Evolutionary conservation across 2,113 vertebrate species (phyloP), one percentile per base, ranked within the genome.

Genomic region (Parotia lawesii): DNA sequence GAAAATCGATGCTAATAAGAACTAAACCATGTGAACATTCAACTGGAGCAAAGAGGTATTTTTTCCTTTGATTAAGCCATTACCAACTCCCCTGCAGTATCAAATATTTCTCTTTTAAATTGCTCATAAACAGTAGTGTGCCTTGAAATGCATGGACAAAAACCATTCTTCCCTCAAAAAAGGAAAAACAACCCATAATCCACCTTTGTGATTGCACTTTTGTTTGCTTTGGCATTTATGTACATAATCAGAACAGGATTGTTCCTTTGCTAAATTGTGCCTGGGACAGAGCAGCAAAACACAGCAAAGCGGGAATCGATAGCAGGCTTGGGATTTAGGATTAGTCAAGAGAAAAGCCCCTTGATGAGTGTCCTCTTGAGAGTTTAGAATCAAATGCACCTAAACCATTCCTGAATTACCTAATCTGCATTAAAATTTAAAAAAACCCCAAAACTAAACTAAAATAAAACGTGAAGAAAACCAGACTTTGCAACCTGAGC

Each of bases 1-100:
- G 27, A 15, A 94, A 96, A 95, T 93, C 72, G 28, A 80, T 89
- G 88, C 31, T 82, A 84, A 56, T 85, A 87, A 73, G 53, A 85
- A 48, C 75, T 71, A 27, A 88, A 81, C 73, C 45, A 23, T 50
- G 88, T 73, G 75, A 81, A 67, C 66, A 94, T 58, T 86, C 74
- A 95, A 20, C 47, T 62, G 62, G 62, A 91, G 74, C 60, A 87
- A 66, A 93, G 76, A 71, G 50, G 38, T 57, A 54, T 80, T 93
- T 80, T 85, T 87, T 42, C 58, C 54, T 90, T 76, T 92, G 71
- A 94, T 94, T 50, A 93, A 70, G 66, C 76, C 69, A 75, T 96
- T 95, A 90, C 37, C 72, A 84, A 15, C 20, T 18, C 35, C 35
- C 56, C 40, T 60, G 35, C 56, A 90, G 57, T 51, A 75, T 38